phyloP scores from a whole-genome alignment of 2,888 invertebrate species.

The Sinohyriopsis cumingii region DNA sequence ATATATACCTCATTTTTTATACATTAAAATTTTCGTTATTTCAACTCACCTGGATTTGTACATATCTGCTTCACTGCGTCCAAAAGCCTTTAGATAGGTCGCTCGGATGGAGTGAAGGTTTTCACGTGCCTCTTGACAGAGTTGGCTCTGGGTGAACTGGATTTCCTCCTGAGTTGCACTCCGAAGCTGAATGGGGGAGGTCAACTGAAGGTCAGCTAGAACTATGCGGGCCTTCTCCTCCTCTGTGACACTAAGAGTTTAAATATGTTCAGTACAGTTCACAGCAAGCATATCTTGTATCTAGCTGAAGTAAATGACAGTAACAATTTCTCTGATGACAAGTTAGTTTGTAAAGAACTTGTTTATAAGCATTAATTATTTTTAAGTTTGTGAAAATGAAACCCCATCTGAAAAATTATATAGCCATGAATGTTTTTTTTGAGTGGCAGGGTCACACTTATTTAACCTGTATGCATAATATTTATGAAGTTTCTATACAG shows the following conservation, averaged over 20 bases:
- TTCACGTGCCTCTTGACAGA: constrained; percentile 38
- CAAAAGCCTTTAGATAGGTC: constrained; percentile 55
- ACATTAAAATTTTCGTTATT: not conserved
- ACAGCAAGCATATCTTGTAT: too few species aligned
- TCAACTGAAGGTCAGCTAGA: constrained; percentile 43
- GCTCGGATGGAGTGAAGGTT: constrained; percentile 49
- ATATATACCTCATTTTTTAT: too few species aligned
- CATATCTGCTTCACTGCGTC: constrained; percentile 42
- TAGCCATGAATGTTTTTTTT: too few species aligned
- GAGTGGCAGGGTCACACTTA: too few species aligned
- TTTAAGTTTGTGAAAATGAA: too few species aligned
- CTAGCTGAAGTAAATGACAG: too few species aligned
- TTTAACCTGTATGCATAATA: too few species aligned
- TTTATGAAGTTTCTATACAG: too few species aligned
- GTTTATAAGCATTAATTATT: too few species aligned
- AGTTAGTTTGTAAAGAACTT: too few species aligned
- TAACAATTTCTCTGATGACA: too few species aligned
- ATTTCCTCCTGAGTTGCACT: constrained; percentile 55
- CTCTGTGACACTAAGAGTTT: constrained; percentile 8
- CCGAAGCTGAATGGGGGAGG: constrained; percentile 38
- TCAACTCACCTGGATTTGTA: constrained; percentile 49
- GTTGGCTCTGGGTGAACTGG: constrained; percentile 36
- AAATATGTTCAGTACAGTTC: not conserved
- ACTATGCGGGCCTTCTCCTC: constrained; percentile 32
- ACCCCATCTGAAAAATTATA: too few species aligned